Evolutionary conservation across 2,888 invertebrate species (phyloP).

Genomic region (Torymus tubicola): DNA sequence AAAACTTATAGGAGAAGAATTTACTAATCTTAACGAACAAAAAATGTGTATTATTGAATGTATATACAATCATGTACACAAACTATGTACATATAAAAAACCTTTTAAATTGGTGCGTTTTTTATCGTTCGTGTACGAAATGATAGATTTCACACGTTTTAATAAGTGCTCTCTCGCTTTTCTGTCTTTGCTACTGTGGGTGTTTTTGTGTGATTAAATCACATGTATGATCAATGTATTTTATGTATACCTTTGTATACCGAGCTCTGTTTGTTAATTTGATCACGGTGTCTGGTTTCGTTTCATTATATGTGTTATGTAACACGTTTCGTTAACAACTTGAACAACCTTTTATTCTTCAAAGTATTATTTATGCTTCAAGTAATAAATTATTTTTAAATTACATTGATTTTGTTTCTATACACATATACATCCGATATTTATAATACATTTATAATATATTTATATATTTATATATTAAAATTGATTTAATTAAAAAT

Average conservation of each 20-base stretch:
- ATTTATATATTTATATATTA: conserved; percentile 63
- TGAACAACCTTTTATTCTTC: conserved; percentile 68
- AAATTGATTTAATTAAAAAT: conserved; percentile 48
- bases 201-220: conserved; percentile 13
- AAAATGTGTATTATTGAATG: conserved; percentile 62
- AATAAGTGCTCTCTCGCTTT: not conserved
- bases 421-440: conserved; percentile 66
- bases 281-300: conserved; percentile 8
- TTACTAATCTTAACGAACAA: conserved; percentile 64
- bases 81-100: conserved; percentile 68
- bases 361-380: conserved; percentile 61
- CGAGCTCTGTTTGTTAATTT: conserved; percentile 26
- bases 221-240: conserved; percentile 35
- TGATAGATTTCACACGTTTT: not conserved
- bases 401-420: conserved; percentile 69
- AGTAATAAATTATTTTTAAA: conserved; percentile 67
- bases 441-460: conserved; percentile 59
- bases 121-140: not conserved
- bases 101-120: conserved; percentile 21
- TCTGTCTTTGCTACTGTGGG: not conserved
- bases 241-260: conserved; percentile 31
- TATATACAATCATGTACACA: conserved; percentile 72
- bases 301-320: conserved; percentile 27
- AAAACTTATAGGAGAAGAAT: conserved; percentile 64
- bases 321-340: conserved; percentile 65